Evolutionary conservation across 2,888 invertebrate species (phyloP).

Genomic region (Helobdella robusta): DNA sequence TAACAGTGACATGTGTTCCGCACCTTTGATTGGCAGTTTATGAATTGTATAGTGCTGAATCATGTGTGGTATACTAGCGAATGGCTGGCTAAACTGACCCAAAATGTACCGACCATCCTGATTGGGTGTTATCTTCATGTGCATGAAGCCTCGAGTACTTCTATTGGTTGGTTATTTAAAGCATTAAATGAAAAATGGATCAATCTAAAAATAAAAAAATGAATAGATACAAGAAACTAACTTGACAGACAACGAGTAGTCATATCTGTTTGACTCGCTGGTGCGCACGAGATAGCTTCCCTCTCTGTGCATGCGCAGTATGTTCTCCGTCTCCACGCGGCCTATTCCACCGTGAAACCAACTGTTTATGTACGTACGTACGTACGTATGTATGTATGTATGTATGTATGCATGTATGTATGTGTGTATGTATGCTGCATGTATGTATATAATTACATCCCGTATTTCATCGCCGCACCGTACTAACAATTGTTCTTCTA

Average conservation of each 20-base stretch:
- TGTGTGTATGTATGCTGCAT: too few relatives aligned
- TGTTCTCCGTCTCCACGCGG: slow-evolving; percentile 78
- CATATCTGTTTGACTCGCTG: slow-evolving; percentile 83
- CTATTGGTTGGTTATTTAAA: slow-evolving; percentile 52
- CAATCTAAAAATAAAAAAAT: not conserved
- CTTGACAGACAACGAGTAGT: slow-evolving; percentile 88
- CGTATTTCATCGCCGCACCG: too few relatives aligned
- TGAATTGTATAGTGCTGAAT: slow-evolving; percentile 85
- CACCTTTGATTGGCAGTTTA: slow-evolving; percentile 71
- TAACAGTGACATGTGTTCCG: slow-evolving; percentile 27
- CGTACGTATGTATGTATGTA: too few relatives aligned
- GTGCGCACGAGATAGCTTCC: slow-evolving; percentile 88
- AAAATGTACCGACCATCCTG: slow-evolving; percentile 74
- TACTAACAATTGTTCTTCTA: slow-evolving; percentile 75
- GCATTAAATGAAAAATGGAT: too few relatives aligned
- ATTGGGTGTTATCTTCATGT: slow-evolving; percentile 67
- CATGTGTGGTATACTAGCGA: slow-evolving; percentile 83
- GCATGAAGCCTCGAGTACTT: slow-evolving; percentile 88
- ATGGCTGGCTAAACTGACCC: slow-evolving; percentile 84
- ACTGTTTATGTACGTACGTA: too few relatives aligned
- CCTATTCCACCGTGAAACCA: slow-evolving; percentile 93
- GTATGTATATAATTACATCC: too few relatives aligned
- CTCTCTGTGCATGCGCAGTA: slow-evolving; percentile 71
- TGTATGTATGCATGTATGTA: too few relatives aligned
- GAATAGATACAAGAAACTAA: slow-evolving; percentile 53